Percentiles rank a stretch among this genome's conserved stretches.
These are phyloP conservation scores for Gnathonemus longibarbis DNA, from an alignment of 2,113 vertebrate species.

Conservation along the genomic window DNA sequence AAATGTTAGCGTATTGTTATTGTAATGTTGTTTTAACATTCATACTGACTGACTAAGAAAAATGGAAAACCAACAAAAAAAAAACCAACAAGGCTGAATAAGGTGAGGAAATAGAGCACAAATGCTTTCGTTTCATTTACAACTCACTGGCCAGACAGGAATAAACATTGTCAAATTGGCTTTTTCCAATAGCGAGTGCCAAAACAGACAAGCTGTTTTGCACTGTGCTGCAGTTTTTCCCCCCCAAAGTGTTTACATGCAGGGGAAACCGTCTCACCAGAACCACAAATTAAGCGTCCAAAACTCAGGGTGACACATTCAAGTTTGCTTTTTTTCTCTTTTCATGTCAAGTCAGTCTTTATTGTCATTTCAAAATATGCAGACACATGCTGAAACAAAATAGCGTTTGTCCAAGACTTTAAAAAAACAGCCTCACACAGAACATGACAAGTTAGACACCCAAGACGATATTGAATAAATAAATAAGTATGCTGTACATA, in stretches of 20 bases:
- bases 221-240: too few species aligned
- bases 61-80: background rate
- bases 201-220: background rate
- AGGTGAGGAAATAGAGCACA: background rate
- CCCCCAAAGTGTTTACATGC: background rate
- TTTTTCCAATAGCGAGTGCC: background rate
- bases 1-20: slow-evolving; percentile 1
- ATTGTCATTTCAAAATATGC: background rate
- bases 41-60: background rate
- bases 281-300: background rate
- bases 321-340: background rate
- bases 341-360: background rate
- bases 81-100: background rate
- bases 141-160: background rate
- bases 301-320: background rate
- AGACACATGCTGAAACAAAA: background rate
- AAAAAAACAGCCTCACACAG: background rate
- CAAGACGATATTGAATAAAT: background rate
- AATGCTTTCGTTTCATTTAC: background rate
- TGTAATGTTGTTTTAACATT: slow-evolving; percentile 16
- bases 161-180: background rate
- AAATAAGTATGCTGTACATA: background rate
- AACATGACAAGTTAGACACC: background rate
- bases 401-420: background rate
- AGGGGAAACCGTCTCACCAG: background rate